A percentile compares a stretch with the other conserved stretches of the same genome.
These are phyloP conservation scores for Jordanella pulchra DNA, from an alignment of 2,797 vertebrate species.

Conservation along the genomic window DNA sequence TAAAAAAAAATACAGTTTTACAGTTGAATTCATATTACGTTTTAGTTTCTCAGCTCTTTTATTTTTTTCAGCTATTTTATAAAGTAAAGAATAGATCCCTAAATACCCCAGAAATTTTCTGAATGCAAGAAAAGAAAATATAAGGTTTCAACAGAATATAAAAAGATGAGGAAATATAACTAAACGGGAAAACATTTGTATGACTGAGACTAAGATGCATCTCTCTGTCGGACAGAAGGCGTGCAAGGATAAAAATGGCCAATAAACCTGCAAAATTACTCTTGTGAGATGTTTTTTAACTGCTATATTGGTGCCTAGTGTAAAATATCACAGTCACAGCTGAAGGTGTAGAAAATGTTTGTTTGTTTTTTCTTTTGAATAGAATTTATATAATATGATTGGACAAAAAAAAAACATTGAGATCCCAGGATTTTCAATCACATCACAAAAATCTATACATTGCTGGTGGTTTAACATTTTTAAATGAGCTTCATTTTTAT, in stretches of 20 bases:
- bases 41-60: background rate
- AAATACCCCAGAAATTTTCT: background rate
- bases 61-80: too few species aligned
- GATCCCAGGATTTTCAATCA: background rate
- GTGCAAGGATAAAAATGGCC: background rate
- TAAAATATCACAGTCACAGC: background rate
- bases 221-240: background rate
- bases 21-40: background rate
- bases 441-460: too few species aligned
- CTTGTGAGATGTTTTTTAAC: conserved; percentile 1
- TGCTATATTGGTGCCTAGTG: background rate
- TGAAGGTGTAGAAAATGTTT: background rate
- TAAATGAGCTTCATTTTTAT: background rate
- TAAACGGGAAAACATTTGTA: background rate
- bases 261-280: background rate
- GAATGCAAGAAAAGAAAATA: background rate
- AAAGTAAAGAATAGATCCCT: background rate
- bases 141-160: background rate
- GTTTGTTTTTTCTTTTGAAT: background rate
- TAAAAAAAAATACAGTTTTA: background rate
- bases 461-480: background rate
- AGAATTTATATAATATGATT: background rate
- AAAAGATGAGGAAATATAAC: background rate
- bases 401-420: background rate
- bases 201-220: background rate